Evolutionary conservation across 2,888 invertebrate species (phyloP).

Genomic region (Cheilosia variabilis): DNA sequence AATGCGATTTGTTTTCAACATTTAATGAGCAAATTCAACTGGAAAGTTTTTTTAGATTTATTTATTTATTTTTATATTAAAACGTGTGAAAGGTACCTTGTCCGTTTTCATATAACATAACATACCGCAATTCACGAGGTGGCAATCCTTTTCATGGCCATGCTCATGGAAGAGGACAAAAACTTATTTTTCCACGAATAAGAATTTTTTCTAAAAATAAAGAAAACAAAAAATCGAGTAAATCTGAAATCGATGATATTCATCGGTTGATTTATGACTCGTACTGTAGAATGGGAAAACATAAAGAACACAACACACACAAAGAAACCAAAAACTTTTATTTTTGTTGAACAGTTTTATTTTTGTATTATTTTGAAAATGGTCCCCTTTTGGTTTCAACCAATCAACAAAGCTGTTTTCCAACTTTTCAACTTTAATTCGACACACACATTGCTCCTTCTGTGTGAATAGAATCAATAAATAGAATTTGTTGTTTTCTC

Average conservation of each 20-base stretch:
- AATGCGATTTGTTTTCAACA: too few species aligned
- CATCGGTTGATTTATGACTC: slow-evolving; percentile 54
- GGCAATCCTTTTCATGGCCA: not conserved
- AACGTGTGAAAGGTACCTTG: not conserved
- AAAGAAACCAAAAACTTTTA: slow-evolving; percentile 18
- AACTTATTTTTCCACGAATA: slow-evolving; percentile 16
- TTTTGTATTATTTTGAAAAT: slow-evolving; percentile 18
- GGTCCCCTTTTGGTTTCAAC: slow-evolving; percentile 27
- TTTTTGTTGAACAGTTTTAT: slow-evolving; percentile 37
- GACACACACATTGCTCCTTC: slow-evolving; percentile 5
- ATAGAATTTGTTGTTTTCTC: slow-evolving; percentile 3
- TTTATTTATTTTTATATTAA: too few species aligned
- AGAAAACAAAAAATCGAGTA: slow-evolving; percentile 43
- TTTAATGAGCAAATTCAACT: too few species aligned
- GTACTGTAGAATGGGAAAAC: slow-evolving; percentile 23
- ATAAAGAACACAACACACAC: not conserved
- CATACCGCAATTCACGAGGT: not conserved
- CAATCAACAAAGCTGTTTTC: slow-evolving; percentile 39
- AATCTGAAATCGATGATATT: slow-evolving; percentile 63
- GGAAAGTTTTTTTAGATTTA: too few species aligned
- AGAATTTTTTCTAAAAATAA: slow-evolving; percentile 38
- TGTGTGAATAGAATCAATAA: slow-evolving; percentile 4
- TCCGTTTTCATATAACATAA: not conserved
- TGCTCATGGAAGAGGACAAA: slow-evolving; percentile 8
- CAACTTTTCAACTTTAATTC: slow-evolving; percentile 33